Percentiles rank a stretch among this genome's conserved stretches.
Conservation (phyloP, 2,888 invertebrate genomes). For the Acleris holmiana region DNA sequence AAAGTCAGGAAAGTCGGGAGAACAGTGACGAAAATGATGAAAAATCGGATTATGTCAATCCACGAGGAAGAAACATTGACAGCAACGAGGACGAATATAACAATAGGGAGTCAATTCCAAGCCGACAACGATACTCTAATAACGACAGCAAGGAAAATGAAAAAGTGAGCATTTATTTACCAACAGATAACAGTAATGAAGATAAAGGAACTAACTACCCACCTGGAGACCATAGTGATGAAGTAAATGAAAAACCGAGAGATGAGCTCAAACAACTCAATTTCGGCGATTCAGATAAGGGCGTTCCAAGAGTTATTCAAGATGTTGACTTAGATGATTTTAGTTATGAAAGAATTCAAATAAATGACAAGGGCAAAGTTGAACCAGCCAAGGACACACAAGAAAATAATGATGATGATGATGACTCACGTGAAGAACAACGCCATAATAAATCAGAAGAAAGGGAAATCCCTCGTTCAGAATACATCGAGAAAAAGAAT, state of each 20-base stretch:
- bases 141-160: slow-evolving; percentile 24
- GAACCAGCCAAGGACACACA: slow-evolving; percentile 50
- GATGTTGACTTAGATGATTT: slow-evolving; percentile 62
- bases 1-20: slow-evolving; percentile 36
- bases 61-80: slow-evolving; percentile 38
- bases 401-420: slow-evolving; percentile 47
- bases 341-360: slow-evolving; percentile 59
- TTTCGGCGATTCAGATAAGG: slow-evolving; percentile 6
- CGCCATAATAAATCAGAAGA: slow-evolving; percentile 42
- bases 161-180: not conserved
- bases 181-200: slow-evolving; percentile 17
- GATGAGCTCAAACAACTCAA: slow-evolving; percentile 21
- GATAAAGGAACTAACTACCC: slow-evolving; percentile 13
- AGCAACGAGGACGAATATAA: slow-evolving; percentile 38
- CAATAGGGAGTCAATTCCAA: slow-evolving; percentile 1
- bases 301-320: slow-evolving; percentile 47
- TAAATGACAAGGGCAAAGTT: slow-evolving; percentile 57
- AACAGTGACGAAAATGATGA: slow-evolving; percentile 34
- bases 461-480: slow-evolving; percentile 34
- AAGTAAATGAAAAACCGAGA: slow-evolving; percentile 41
- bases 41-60: slow-evolving; percentile 33
- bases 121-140: slow-evolving; percentile 13
- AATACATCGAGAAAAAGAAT: slow-evolving; percentile 48
- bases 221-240: slow-evolving; percentile 17
- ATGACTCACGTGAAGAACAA: slow-evolving; percentile 45